Percentiles rank a stretch among this genome's conserved stretches.
phyloP scores from a whole-genome alignment of 2,888 invertebrate species.

The Rhingia campestris region DNA sequence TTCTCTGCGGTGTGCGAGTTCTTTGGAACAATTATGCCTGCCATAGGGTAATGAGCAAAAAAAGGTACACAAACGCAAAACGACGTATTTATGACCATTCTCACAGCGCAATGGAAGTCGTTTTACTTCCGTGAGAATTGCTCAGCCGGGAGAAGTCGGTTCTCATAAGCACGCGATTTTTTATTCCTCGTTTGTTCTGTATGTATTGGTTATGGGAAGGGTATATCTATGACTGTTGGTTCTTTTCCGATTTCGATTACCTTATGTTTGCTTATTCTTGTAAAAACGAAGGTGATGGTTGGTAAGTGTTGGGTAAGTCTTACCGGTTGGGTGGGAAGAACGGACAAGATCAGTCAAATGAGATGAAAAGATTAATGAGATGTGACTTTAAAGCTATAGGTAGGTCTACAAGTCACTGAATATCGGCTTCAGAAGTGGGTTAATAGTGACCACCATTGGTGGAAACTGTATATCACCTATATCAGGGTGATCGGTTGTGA shows the following conservation, averaged over 20 bases:
- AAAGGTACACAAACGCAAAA: constrained; percentile 29
- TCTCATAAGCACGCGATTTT: constrained; percentile 59
- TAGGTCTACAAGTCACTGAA: too few species aligned
- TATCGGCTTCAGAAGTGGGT: too few species aligned
- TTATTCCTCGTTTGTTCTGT: constrained; percentile 15
- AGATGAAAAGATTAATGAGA: too few species aligned
- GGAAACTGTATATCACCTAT: too few species aligned
- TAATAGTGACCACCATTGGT: too few species aligned
- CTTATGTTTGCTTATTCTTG: constrained; percentile 9
- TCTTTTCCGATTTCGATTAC: constrained; percentile 32
- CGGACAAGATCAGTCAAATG: too few species aligned
- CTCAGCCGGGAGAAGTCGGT: constrained; percentile 32
- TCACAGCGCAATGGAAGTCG: constrained; percentile 58
- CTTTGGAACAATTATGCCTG: constrained; percentile 45
- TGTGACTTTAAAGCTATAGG: too few species aligned
- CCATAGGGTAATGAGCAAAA: constrained; percentile 58
- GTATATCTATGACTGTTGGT: constrained; percentile 7
- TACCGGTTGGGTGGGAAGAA: too few species aligned
- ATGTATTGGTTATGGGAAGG: neutral
- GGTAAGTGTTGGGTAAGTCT: constrained; percentile 1
- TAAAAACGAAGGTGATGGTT: neutral
- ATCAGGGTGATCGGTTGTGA: too few species aligned
- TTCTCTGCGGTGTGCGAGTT: neutral
- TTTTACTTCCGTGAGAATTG: constrained; percentile 71
- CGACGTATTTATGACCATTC: constrained; percentile 60